A percentile compares a stretch with the other conserved stretches of the same genome.
Conservation (phyloP, 1,140 invertebrate species). For the Nymphalis io region DNA sequence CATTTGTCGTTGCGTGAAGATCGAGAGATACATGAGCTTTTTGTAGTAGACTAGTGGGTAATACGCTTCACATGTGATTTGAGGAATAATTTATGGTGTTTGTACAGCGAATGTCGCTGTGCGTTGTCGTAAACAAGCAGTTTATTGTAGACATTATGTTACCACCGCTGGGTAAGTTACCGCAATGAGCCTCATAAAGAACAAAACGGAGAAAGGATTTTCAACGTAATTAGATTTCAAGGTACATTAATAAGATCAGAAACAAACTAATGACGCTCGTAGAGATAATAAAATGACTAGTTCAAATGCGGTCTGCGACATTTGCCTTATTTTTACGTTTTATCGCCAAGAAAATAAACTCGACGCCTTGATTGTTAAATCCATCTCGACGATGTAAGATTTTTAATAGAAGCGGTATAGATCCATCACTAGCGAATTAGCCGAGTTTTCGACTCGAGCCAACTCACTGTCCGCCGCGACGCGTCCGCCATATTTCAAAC, state of each 20-base stretch:
- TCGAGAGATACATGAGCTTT: conserved; percentile 78
- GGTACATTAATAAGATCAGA: conserved; percentile 42
- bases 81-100: conserved; percentile 77
- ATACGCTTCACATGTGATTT: conserved; percentile 77
- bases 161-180: conserved; percentile 55
- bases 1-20: conserved; percentile 80
- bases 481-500: conserved; percentile 73
- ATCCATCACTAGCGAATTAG: conserved; percentile 75
- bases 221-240: conserved; percentile 42
- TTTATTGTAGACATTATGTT: conserved; percentile 57
- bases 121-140: conserved; percentile 62
- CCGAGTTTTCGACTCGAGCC: conserved; percentile 63
- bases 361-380: conserved; percentile 19
- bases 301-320: conserved; percentile 22
- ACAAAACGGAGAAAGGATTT: conserved; percentile 40
- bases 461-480: conserved; percentile 68
- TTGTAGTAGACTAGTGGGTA: conserved; percentile 70
- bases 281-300: conserved; percentile 29
- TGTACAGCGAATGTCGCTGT: conserved; percentile 64
- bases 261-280: conserved; percentile 34
- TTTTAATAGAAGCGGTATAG: conserved; percentile 46
- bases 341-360: conserved; percentile 4
- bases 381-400: conserved; percentile 28
- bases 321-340: conserved; percentile 23
- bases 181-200: conserved; percentile 51